Evolutionary conservation across 2,113 vertebrate genomes (phyloP).

Genomic region (Melanotaenia duboulayi): DNA sequence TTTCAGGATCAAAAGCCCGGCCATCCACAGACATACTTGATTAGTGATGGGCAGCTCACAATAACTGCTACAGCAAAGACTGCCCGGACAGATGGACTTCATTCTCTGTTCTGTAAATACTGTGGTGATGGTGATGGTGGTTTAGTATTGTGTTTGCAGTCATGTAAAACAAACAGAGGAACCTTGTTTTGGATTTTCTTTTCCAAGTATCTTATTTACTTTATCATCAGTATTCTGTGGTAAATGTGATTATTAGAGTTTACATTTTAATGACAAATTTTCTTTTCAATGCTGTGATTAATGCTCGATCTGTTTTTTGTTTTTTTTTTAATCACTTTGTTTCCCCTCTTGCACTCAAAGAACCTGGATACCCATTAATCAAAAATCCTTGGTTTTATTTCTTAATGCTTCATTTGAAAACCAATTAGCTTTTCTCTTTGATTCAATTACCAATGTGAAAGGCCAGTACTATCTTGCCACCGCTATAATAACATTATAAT

Average conservation of each 20-base stretch:
- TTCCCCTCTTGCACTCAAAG: constrained; percentile 13
- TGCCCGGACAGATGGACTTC: constrained; percentile 65
- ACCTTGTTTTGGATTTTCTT: background rate
- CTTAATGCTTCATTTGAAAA: constrained; percentile 70
- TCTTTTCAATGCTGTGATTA: constrained; percentile 15
- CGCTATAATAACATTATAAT: constrained; percentile 68
- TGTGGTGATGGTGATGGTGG: background rate
- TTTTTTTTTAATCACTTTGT: constrained; percentile 41
- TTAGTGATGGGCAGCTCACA: constrained; percentile 70
- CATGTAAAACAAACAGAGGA: constrained; percentile 9
- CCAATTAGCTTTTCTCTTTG: constrained; percentile 65
- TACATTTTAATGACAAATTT: constrained; percentile 16
- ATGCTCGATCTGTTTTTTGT: constrained; percentile 30
- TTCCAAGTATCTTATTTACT: constrained; percentile 7
- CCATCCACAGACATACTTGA: constrained; percentile 73
- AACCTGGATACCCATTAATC: constrained; percentile 53
- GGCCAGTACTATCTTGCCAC: constrained; percentile 56
- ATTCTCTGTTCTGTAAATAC: constrained; percentile 37
- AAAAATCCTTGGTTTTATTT: constrained; percentile 53
- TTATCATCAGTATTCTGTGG: constrained; percentile 21
- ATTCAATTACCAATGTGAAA: constrained; percentile 72
- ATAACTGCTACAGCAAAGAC: constrained; percentile 30
- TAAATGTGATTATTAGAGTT: constrained; percentile 21
- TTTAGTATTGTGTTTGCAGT: constrained; percentile 12
- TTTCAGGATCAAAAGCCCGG: constrained; percentile 72